Percentiles rank a stretch among this genome's conserved stretches.
Conservation (phyloP, 2,888 invertebrate species). For the Caenorhabditis doughertyi region DNA sequence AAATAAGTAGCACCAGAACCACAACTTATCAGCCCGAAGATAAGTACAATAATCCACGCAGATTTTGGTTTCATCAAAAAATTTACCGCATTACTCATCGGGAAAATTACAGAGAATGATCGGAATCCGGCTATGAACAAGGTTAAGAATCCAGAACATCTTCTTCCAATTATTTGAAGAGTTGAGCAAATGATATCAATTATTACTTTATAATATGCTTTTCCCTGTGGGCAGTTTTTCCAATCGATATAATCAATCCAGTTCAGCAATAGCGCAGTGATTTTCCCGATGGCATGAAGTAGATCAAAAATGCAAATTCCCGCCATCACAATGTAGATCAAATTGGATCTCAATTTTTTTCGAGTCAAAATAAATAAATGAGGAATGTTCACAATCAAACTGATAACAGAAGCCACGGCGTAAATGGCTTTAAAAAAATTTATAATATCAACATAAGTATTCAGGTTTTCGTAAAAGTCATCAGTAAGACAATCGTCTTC, state of each 20-base stretch:
- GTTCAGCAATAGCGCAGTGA: background rate
- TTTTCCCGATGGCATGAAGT: background rate
- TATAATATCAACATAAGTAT: background rate
- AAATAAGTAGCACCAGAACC: background rate
- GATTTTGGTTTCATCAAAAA: constrained; percentile 8
- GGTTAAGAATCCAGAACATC: background rate
- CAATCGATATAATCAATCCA: no score
- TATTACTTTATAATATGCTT: background rate
- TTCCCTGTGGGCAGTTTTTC: background rate
- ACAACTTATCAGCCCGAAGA: background rate
- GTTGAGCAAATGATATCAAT: background rate
- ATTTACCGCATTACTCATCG: constrained; percentile 2
- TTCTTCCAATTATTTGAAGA: background rate
- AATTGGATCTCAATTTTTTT: constrained; percentile 16
- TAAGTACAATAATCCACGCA: background rate
- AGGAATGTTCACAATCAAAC: background rate
- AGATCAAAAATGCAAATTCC: constrained; percentile 18
- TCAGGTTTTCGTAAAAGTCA: background rate
- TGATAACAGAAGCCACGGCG: background rate
- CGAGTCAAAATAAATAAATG: constrained; percentile 1
- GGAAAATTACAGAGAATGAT: constrained; percentile 13
- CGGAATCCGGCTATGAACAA: constrained; percentile 4
- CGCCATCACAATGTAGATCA: constrained; percentile 14
- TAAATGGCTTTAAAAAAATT: background rate
- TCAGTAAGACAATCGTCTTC: no score